Conservation (phyloP, 2,113 vertebrate genomes). For the Nycticebus coucang region DNA sequence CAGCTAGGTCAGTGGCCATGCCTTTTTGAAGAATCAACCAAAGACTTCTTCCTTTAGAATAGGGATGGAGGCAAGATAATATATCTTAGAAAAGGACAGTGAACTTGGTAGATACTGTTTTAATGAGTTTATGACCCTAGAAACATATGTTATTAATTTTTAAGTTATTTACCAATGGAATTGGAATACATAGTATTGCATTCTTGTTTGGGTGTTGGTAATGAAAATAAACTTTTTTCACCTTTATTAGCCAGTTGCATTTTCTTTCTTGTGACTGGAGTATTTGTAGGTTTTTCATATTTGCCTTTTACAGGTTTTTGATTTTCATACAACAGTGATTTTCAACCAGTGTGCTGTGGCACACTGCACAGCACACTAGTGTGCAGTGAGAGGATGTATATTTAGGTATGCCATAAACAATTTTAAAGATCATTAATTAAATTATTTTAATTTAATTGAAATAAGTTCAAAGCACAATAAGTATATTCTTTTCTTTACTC, state of each 20-base stretch:
- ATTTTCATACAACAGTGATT: background rate
- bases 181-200: background rate
- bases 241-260: background rate
- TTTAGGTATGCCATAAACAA: too few species aligned
- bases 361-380: too few species aligned
- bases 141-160: background rate
- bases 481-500: too few species aligned
- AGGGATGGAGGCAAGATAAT: background rate
- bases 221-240: constrained; percentile 9
- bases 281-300: background rate
- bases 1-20: background rate
- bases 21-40: background rate
- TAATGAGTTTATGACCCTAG: background rate
- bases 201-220: constrained; percentile 17
- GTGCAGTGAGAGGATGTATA: too few species aligned
- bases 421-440: too few species aligned
- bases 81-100: background rate
- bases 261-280: background rate
- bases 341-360: too few species aligned
- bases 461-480: too few species aligned
- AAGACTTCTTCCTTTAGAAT: background rate
- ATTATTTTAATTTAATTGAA: too few species aligned
- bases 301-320: background rate
- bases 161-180: background rate
- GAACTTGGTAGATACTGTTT: background rate